These are phyloP conservation scores for Spheniscus mendiculus DNA, from an alignment of 2,113 vertebrate genomes.

Conservation along the genomic window DNA sequence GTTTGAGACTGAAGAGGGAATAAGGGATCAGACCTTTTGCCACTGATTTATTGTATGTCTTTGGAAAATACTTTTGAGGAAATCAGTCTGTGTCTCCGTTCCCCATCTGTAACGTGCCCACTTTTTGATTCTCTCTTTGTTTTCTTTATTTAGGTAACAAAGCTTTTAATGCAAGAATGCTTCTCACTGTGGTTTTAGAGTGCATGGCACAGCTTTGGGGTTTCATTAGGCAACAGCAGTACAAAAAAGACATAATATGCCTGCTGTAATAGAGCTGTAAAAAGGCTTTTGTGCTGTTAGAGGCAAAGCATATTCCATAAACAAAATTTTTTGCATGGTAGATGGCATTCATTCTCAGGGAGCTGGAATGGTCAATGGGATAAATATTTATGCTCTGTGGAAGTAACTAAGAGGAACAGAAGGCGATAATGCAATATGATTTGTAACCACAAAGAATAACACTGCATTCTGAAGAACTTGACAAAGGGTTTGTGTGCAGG, in stretches of 20 bases:
- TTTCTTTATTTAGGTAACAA: slow-evolving; percentile 12
- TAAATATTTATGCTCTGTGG: background rate
- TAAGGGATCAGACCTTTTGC: background rate
- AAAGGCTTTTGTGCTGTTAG: background rate
- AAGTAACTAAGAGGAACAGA: background rate
- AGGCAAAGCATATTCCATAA: background rate
- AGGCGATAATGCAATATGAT: background rate
- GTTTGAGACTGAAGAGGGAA: background rate
- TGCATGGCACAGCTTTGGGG: background rate
- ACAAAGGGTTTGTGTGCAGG: background rate
- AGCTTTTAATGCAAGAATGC: background rate
- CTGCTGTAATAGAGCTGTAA: background rate
- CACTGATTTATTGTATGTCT: background rate
- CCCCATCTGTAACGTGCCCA: background rate
- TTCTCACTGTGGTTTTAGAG: background rate
- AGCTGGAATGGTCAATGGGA: background rate
- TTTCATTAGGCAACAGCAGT: background rate
- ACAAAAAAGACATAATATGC: background rate
- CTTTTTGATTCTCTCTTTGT: background rate
- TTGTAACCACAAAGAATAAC: background rate
- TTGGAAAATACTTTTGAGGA: background rate
- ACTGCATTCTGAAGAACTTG: background rate
- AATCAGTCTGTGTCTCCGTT: background rate
- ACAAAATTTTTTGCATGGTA: background rate
- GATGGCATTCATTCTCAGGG: background rate